Conservation (phyloP, 2,888 invertebrate genomes). For the Sesamia inferens region DNA sequence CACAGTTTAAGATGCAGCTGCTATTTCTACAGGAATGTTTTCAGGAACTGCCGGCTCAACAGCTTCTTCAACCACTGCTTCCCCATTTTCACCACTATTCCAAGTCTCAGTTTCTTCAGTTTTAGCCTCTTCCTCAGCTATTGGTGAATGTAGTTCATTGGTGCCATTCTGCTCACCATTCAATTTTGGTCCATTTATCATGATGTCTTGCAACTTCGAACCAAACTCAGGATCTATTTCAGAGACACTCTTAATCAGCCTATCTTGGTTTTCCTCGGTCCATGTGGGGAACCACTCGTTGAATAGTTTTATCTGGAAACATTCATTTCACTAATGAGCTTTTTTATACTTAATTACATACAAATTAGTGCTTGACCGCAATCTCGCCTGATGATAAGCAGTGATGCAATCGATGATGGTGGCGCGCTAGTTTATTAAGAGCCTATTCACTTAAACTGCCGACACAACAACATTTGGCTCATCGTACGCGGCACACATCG, state of each 20-base stretch:
- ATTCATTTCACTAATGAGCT: no score
- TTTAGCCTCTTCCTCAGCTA: slow-evolving; percentile 65
- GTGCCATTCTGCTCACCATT: slow-evolving; percentile 84
- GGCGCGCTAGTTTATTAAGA: no score
- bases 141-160: slow-evolving; percentile 72
- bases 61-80: slow-evolving; percentile 52
- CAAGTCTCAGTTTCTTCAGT: slow-evolving; percentile 57
- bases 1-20: slow-evolving; percentile 81
- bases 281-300: slow-evolving; percentile 96
- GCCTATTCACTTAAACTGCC: no score
- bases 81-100: slow-evolving; percentile 55
- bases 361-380: no score
- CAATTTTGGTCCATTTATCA: slow-evolving; percentile 76
- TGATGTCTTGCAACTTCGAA: slow-evolving; percentile 91
- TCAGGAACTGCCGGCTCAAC: slow-evolving; percentile 70
- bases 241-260: slow-evolving; percentile 92
- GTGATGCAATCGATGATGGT: no score
- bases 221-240: slow-evolving; percentile 93
- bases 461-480: no score
- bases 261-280: slow-evolving; percentile 93
- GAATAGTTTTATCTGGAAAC: slow-evolving; percentile 93
- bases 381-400: no score
- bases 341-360: no score
- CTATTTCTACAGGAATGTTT: slow-evolving; percentile 82
- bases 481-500: no score